Evolutionary conservation across 2,113 vertebrate species (phyloP), one percentile per base, ranked within the genome.

Genomic region (Lynx canadensis): DNA sequence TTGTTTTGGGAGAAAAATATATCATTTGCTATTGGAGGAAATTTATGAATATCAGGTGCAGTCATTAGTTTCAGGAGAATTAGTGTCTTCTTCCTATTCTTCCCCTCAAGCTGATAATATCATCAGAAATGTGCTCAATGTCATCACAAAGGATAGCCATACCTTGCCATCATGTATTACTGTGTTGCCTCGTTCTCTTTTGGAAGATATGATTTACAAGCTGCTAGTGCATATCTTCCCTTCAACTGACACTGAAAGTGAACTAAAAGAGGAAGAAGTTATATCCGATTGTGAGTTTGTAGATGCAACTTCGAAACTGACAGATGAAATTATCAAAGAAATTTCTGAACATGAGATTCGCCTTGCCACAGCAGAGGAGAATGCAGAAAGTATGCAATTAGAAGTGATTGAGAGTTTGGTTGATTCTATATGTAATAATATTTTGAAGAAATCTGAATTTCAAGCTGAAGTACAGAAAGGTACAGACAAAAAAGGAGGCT

Each of bases 21-120:
- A 97, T 83, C 57, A 97, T 88, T 96, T 98, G 15, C 76, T 98
- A 14, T 87, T 98, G 87, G 97, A 93, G 87, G 93, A 98, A 97
- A 97, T 98, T 88, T 98, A 98, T 74, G 91, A 98, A 36, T 97
- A 95, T 60, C 98, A 98, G 50, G 50, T 98, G 2, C 94, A 98
- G 23, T 97, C 92, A 8, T 81, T 98, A 85, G 60, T 98, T 95
- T 96, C 96, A 78, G 98, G 98, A 78, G 79, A 97, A 95, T 74
- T 97, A 83, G 69, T 38, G 15, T 69, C 78, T 21, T 96, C 96
- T 85, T 97, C 93, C 12, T 97, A 45, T 69, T 95, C 98, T 60
- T 97, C 52, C 33, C 98, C 36, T 55, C 63, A 41, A 92, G 76
- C 97, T 65, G 96, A 97, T 48, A 98, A 96, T 50, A 98, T 98